Evolutionary conservation across 1,140 invertebrate species (phyloP), one percentile per base, ranked within the genome.

Genomic region (Aphidius ervi): DNA sequence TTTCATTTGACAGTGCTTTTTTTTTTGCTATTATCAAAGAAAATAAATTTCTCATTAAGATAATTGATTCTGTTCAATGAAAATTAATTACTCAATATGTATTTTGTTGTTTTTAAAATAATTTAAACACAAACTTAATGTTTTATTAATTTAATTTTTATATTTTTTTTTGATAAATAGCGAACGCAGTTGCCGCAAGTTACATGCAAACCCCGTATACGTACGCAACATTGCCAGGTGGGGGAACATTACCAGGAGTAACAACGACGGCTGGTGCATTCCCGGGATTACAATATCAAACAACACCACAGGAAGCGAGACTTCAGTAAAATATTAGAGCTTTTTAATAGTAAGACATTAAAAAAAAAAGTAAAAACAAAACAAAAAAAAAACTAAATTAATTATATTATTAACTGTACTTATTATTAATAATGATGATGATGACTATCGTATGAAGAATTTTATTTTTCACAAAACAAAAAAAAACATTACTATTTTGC

Each of bases 121-220:
- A 16, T 16, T 16, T 16, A 54, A 40, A 54, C 20, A 8, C 6
- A 9, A n/a, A n/a, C 6, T 7, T 39, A 1, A 46, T 56, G 16
- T 16, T 16, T 16, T 16, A 16, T 16, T 16, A 31, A 31, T 31
- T 31, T 31, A 31, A 31, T 31, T 31, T 31, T 31, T 52, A 5
- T 8, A 42, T 47, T 20, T 60, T 45, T 60, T 48, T 48, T 46
- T 58, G 45, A 56, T 69, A 9, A 78, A 0, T 69, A 80, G 78
- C 76, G 31, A 80, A 79, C 23, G 78, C 76, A 63, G 83, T 83
- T 8, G 84, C 85, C 42, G 86, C 86, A 6, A 86, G 86, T 65
- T 88, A 88, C 71, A 82, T 88, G 76, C 23, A 31, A 31, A 84
- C 84, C n/a, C 87, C 86, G 0, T 89, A 89, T 69, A 84, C 87